Evolutionary conservation across 2,113 vertebrate genomes (phyloP).

Genomic region (Salvator merianae): DNA sequence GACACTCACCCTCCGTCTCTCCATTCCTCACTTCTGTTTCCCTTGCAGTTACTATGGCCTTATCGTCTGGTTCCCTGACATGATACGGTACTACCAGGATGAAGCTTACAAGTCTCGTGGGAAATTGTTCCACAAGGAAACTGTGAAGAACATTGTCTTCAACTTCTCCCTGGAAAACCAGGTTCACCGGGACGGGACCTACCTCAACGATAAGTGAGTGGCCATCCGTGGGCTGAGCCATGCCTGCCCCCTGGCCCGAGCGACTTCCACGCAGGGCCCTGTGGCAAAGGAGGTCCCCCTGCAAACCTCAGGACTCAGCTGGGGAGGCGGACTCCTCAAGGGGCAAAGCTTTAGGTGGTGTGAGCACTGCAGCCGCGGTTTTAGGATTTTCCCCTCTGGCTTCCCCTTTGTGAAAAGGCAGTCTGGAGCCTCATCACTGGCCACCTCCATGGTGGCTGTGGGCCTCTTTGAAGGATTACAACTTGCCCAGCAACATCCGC

Average conservation of each 20-base stretch:
- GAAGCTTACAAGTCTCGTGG: slow-evolving; percentile 89
- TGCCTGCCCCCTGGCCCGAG: background rate
- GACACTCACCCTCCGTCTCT: no score
- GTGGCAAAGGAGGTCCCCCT: background rate
- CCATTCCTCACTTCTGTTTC: background rate
- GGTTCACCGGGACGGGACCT: slow-evolving; percentile 88
- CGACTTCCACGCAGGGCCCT: background rate
- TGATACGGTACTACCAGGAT: slow-evolving; percentile 94
- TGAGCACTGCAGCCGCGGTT: no score
- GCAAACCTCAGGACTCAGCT: no score
- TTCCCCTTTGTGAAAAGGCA: no score
- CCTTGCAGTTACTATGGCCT: slow-evolving; percentile 89
- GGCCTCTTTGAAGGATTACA: no score
- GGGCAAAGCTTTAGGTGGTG: no score
- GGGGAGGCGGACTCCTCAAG: no score
- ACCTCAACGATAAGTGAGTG: slow-evolving; percentile 89
- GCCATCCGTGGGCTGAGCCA: no score
- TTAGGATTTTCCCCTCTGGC: no score
- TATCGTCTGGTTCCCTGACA: slow-evolving; percentile 97
- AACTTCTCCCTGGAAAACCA: slow-evolving; percentile 98
- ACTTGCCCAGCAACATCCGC: no score
- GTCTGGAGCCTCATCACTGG: no score
- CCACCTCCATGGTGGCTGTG: no score
- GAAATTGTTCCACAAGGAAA: slow-evolving; percentile 83
- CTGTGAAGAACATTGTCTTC: slow-evolving; percentile 88